These are phyloP conservation scores for Beroe forskalii DNA, from an alignment of 37 sponge, comb jelly and placozoan species.

Conservation along the genomic window DNA sequence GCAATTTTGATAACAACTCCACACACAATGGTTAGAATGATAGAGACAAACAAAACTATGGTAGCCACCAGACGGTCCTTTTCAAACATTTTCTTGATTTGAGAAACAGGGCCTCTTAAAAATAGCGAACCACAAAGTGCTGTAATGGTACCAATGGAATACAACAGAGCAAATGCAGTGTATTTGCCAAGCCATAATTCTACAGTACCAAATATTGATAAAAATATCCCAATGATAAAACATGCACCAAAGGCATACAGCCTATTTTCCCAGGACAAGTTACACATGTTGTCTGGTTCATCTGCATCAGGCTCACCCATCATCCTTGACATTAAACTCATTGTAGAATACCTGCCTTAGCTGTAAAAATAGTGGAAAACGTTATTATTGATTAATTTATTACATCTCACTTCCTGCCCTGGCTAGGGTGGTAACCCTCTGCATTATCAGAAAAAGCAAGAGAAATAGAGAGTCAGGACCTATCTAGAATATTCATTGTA, in stretches of 20 bases:
- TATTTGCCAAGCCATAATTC: slow-evolving; percentile 18
- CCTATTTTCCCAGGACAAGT: not conserved
- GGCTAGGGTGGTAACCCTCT: too few species aligned
- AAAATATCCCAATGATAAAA: slow-evolving; percentile 4
- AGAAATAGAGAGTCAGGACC: too few species aligned
- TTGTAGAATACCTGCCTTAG: too few species aligned
- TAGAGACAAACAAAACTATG: not conserved
- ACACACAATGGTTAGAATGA: not conserved
- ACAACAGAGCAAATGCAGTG: not conserved
- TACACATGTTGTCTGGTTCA: not conserved
- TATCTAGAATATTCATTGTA: too few species aligned
- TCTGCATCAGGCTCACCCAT: slow-evolving; percentile 28
- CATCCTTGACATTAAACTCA: slow-evolving; percentile 26
- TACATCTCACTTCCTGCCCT: too few species aligned
- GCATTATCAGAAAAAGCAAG: too few species aligned
- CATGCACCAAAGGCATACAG: slow-evolving; percentile 27
- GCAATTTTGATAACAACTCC: not conserved
- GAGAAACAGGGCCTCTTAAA: not conserved
- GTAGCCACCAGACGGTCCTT: not conserved
- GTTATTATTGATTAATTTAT: too few species aligned
- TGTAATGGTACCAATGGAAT: slow-evolving; percentile 3
- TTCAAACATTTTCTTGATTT: slow-evolving; percentile 36
- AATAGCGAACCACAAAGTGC: slow-evolving; percentile 1
- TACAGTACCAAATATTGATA: slow-evolving; percentile 21
- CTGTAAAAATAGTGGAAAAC: too few species aligned